Base-by-base conservation (phyloP, 1,140 invertebrate genomes). In the Tyrophagus putrescentiae region DNA sequence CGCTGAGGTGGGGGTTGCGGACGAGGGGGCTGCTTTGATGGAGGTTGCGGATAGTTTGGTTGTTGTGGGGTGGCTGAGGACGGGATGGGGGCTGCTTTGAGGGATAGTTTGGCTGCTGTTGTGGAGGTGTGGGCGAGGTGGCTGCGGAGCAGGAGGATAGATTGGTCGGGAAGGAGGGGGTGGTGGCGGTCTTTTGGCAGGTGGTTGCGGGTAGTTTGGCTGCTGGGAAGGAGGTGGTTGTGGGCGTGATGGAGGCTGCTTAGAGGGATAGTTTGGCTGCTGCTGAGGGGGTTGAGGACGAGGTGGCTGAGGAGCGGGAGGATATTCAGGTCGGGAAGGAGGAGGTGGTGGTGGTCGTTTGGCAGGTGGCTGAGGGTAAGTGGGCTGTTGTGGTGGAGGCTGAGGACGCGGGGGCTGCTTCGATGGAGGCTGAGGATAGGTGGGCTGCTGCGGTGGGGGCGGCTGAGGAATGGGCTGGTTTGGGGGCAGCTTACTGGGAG, bases 191-290 rank as follows among this genome's bases (percentile, higher is more conserved):
- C n/a, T n/a, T n/a, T n/a, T n/a, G n/a, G n/a, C n/a, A n/a, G n/a
- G n/a, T n/a, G n/a, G n/a, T n/a, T n/a, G 36, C n/a, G 36, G 36
- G n/a, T 13, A n/a, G 36, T 13, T 13, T 39, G n/a, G 36, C n/a
- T n/a, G n/a, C n/a, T n/a, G n/a, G n/a, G 36, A 13, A n/a, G 36
- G 36, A 13, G 52, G 52, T 36, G 52, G 52, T 31, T 23, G 52
- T 41, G 52, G 52, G n/a, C 18, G 13, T 6, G 52, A 33, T 31
- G 28, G 18, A n/a, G n/a, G n/a, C n/a, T n/a, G n/a, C n/a, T n/a
- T n/a, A n/a, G n/a, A n/a, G n/a, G n/a, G n/a, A n/a, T n/a, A n/a
- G n/a, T n/a, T n/a, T n/a, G n/a, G n/a, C n/a, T n/a, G n/a, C n/a
- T n/a, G n/a, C n/a, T n/a, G n/a, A n/a, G n/a, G n/a, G n/a, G n/a